Base-by-base conservation (phyloP, 2,113 vertebrate genomes). In the Echinops telfairi region DNA sequence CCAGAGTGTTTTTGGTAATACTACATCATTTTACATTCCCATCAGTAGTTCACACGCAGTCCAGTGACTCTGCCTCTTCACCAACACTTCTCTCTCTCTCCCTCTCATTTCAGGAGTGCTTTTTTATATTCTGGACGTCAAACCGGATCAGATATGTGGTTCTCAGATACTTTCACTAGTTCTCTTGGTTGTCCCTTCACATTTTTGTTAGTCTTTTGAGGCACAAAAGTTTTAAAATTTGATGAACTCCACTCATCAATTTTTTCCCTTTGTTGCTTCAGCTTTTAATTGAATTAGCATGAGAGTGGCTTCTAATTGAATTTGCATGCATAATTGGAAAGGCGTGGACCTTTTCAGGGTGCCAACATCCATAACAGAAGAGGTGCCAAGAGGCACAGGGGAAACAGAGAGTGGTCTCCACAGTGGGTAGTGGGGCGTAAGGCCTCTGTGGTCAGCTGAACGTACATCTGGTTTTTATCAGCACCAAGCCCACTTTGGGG, bases 401-500 rank as follows among this genome's bases (percentile, higher is more conserved):
- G 20, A 4, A 27, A 43, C 66, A 16, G 75, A 66, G 57, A 31
- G 10, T 0, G 4, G 73, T 33, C 83, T 0, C 0, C 58, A 82
- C 0, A 38, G 17, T 0, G 0, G 68, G 12, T 31, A 29, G 8
- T 0, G 1, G 38, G 29, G 68, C 73, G 71, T 0, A 47, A 83
- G 89, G 53, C 91, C 0, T 12, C 43, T 23, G 36, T 86, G 90
- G 83, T 95, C 0, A 11, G 60, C 81, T 88, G 66, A 91, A 85
- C 29, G 92, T 40, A 88, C 96, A 92, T 97, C 97, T 98, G 98
- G 94, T 96, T 98, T 96, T 97, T 92, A 58, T 97, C 97, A 96
- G 92, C 10, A 31, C 78, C 2, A 89, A 31, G 96, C 92, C 97
- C 1, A 77, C 14, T 20, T 2, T 19, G 90, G 94, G 97, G 96